phyloP scores from a whole-genome alignment of 2,113 vertebrate genomes.

The Lota lota region DNA sequence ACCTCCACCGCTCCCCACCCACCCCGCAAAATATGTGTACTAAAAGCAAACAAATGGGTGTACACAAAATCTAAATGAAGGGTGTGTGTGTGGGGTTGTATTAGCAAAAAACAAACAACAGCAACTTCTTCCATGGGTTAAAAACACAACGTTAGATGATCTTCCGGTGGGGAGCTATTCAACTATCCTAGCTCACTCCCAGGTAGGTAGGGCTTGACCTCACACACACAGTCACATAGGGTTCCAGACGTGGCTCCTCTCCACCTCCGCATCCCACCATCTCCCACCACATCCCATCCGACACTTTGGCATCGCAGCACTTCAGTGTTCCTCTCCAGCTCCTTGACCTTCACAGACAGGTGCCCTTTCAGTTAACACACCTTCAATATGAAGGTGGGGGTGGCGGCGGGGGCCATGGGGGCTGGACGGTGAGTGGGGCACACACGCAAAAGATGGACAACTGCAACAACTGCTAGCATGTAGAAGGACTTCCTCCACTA shows the following conservation, averaged over 20 bases:
- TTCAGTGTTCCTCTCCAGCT: slow-evolving; percentile 29
- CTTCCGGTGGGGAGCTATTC: slow-evolving; percentile 36
- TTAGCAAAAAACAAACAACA: slow-evolving; percentile 42
- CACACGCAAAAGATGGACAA: slow-evolving; percentile 55
- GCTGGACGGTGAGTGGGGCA: slow-evolving; percentile 42
- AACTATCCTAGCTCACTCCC: slow-evolving; percentile 54
- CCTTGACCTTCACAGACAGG: slow-evolving; percentile 51
- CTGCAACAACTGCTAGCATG: slow-evolving; percentile 50
- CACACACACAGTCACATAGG: no score
- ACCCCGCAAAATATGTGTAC: slow-evolving; percentile 23
- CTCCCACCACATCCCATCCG: slow-evolving; percentile 29
- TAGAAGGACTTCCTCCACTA: slow-evolving; percentile 41
- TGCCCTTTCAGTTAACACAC: slow-evolving; percentile 82
- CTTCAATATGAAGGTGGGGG: slow-evolving; percentile 99
- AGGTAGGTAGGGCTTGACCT: slow-evolving; percentile 13
- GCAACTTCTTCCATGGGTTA: slow-evolving; percentile 26
- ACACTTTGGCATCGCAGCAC: no score
- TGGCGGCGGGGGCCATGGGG: not conserved
- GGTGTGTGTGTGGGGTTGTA: slow-evolving; percentile 18
- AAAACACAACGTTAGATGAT: slow-evolving; percentile 50
- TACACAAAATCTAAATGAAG: slow-evolving; percentile 24
- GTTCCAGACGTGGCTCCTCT: slow-evolving; percentile 22
- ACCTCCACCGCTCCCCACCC: slow-evolving; percentile 27
- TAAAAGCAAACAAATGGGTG: slow-evolving; percentile 32
- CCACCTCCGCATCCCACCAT: slow-evolving; percentile 40